Evolutionary conservation across 92 coral and sea anemone genomes (phyloP).

Genomic region (Epizoanthus rinbou): DNA sequence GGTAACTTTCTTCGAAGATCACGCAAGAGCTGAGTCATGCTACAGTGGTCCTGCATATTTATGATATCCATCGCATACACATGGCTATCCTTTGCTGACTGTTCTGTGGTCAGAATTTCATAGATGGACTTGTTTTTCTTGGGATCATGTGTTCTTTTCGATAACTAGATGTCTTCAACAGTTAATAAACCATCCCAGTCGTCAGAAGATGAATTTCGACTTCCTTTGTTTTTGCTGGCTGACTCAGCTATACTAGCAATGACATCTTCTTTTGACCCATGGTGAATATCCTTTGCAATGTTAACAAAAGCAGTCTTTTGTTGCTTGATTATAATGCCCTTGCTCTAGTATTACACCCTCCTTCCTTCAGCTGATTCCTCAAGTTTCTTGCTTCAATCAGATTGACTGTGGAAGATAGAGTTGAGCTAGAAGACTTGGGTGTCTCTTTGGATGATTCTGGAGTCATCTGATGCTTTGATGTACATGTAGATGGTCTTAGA

Average conservation of each 20-base stretch:
- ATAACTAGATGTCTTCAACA: slow-evolving; percentile 40
- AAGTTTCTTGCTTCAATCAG: too few relatives aligned
- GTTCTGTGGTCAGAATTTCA: slow-evolving; percentile 20
- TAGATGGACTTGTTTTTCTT: slow-evolving; percentile 35
- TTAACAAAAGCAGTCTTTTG: too few relatives aligned
- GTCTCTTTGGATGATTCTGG: too few relatives aligned
- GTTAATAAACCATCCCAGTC: slow-evolving; percentile 46
- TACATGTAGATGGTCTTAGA: too few relatives aligned
- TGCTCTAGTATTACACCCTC: too few relatives aligned
- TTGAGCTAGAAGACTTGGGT: too few relatives aligned
- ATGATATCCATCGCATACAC: slow-evolving; percentile 41
- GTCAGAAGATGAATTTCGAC: background rate
- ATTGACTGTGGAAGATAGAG: too few relatives aligned
- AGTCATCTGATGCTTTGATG: too few relatives aligned
- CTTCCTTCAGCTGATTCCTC: too few relatives aligned
- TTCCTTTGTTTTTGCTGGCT: slow-evolving; percentile 4
- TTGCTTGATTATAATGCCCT: too few relatives aligned
- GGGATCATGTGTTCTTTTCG: slow-evolving; percentile 33
- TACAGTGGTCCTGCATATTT: slow-evolving; percentile 41
- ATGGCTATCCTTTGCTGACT: slow-evolving; percentile 24
- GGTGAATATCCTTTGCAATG: slow-evolving; percentile 39
- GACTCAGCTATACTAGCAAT: slow-evolving; percentile 29
- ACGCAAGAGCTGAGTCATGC: slow-evolving; percentile 21
- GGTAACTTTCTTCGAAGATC: slow-evolving; percentile 38
- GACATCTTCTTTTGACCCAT: slow-evolving; percentile 40